These are phyloP conservation scores for Brachyistius frenatus DNA, from an alignment of 2,113 vertebrate genomes.

Conservation along the genomic window DNA sequence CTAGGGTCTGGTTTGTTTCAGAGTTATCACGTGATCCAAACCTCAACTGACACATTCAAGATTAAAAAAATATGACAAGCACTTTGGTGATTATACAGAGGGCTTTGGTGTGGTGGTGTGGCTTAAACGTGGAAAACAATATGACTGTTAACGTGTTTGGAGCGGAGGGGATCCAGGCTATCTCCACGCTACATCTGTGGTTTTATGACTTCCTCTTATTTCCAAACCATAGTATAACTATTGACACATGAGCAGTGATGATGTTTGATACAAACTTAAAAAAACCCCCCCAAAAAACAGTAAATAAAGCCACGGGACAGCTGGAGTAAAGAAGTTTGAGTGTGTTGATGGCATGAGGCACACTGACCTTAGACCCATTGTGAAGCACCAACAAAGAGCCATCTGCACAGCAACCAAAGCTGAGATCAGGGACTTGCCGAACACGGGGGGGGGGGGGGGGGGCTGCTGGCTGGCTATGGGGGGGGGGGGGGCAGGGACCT, in stretches of 20 bases:
- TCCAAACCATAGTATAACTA: constrained; percentile 21
- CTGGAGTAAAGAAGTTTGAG: constrained; percentile 75
- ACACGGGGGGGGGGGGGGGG: constrained; percentile 17
- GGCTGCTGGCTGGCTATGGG: too few species aligned
- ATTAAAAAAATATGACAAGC: constrained; percentile 9
- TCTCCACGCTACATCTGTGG: constrained; percentile 37
- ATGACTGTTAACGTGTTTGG: constrained; percentile 24
- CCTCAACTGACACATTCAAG: constrained; percentile 22
- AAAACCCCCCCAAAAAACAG: constrained; percentile 35
- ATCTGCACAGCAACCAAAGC: constrained; percentile 86
- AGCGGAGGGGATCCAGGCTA: constrained; percentile 9
- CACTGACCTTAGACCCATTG: constrained; percentile 84
- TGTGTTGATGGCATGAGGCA: constrained; percentile 75
- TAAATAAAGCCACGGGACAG: constrained; percentile 70
- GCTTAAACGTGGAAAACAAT: constrained; percentile 7
- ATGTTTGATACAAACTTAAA: constrained; percentile 27
- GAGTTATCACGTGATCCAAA: constrained; percentile 6
- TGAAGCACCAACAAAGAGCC: constrained; percentile 86
- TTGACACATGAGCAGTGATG: constrained; percentile 13
- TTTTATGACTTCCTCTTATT: constrained; percentile 65
- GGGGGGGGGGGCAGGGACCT: constrained; percentile 40
- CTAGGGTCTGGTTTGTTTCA: constrained; percentile 56
- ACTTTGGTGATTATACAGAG: neutral
- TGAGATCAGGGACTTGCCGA: constrained; percentile 71
- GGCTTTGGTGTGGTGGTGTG: neutral